Conservation (phyloP, 2,113 vertebrate species). For the Pangasianodon gigas region DNA sequence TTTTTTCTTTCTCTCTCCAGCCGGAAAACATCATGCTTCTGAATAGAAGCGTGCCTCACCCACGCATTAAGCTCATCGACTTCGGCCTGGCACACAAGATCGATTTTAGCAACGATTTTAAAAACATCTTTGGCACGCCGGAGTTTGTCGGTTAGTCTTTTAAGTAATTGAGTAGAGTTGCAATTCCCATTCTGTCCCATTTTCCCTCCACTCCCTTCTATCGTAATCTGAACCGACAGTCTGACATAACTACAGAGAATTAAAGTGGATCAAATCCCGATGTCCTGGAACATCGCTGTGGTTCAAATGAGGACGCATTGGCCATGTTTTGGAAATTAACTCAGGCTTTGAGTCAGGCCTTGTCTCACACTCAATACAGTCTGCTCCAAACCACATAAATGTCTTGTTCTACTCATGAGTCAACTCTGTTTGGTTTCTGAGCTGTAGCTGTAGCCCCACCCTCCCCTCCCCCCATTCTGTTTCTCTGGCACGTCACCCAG, state of each 20-base stretch:
- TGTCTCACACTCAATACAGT: neutral
- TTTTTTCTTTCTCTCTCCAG: constrained; percentile 63
- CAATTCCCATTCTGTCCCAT: constrained; percentile 6
- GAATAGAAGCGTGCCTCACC: constrained; percentile 88
- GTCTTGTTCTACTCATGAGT: constrained; percentile 13
- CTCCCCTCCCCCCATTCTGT: constrained; percentile 25
- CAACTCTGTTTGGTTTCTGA: constrained; percentile 18
- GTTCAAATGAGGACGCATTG: neutral
- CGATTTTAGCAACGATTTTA: constrained; percentile 96
- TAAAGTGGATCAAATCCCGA: neutral
- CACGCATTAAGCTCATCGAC: constrained; percentile 98
- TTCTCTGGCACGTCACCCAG: constrained; percentile 53
- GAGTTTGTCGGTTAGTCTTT: constrained; percentile 93
- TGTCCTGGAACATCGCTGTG: constrained; percentile 19
- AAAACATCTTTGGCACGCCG: constrained; percentile 97
- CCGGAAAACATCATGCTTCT: constrained; percentile 99
- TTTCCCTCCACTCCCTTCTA: constrained; percentile 6
- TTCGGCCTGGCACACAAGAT: constrained; percentile 98
- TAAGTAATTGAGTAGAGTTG: neutral
- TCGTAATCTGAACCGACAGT: constrained; percentile 7
- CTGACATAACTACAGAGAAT: constrained; percentile 27
- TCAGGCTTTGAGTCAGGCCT: constrained; percentile 11
- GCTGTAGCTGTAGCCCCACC: constrained; percentile 17
- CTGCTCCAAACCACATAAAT: constrained; percentile 25
- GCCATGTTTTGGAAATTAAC: constrained; percentile 3